phyloP scores from a whole-genome alignment of 2,113 vertebrate species.

The Rynchops niger region DNA sequence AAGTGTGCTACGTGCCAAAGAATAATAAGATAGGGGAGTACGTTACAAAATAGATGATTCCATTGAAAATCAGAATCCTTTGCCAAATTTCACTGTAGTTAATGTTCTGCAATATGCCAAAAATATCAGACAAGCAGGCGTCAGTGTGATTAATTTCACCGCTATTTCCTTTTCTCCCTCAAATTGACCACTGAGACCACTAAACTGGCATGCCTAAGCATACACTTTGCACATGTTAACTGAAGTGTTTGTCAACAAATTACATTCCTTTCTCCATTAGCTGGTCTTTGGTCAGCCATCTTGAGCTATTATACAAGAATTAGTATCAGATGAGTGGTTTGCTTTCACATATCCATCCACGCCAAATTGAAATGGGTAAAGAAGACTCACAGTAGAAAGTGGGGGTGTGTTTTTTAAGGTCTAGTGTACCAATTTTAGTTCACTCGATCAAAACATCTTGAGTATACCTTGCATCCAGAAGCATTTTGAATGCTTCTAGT shows the following conservation, averaged over 20 bases:
- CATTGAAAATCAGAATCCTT: slow-evolving; percentile 31
- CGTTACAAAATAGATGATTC: slow-evolving; percentile 27
- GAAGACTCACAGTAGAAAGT: background rate
- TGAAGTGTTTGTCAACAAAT: slow-evolving; percentile 74
- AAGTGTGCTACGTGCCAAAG: background rate
- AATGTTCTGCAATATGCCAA: slow-evolving; percentile 50
- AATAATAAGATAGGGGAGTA: slow-evolving; percentile 1
- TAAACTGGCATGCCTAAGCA: background rate
- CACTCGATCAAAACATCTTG: background rate
- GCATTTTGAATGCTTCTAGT: background rate
- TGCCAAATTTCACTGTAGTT: slow-evolving; percentile 47
- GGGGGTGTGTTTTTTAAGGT: background rate
- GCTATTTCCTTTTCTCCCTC: slow-evolving; percentile 20
- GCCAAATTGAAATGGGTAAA: background rate
- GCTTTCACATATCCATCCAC: background rate
- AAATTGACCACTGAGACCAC: slow-evolving; percentile 42
- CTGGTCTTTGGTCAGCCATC: slow-evolving; percentile 30
- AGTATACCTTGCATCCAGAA: background rate
- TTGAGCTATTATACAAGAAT: slow-evolving; percentile 55
- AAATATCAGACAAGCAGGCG: slow-evolving; percentile 69
- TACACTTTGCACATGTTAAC: slow-evolving; percentile 30
- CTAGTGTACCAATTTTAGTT: background rate
- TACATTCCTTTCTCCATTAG: slow-evolving; percentile 61
- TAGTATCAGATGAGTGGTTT: slow-evolving; percentile 24
- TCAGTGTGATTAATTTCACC: slow-evolving; percentile 68